Percentiles rank a stretch among this genome's conserved stretches.
Evolutionary conservation across 2,888 invertebrate genomes (phyloP).

Genomic region (Megalurothrips usitatus): DNA sequence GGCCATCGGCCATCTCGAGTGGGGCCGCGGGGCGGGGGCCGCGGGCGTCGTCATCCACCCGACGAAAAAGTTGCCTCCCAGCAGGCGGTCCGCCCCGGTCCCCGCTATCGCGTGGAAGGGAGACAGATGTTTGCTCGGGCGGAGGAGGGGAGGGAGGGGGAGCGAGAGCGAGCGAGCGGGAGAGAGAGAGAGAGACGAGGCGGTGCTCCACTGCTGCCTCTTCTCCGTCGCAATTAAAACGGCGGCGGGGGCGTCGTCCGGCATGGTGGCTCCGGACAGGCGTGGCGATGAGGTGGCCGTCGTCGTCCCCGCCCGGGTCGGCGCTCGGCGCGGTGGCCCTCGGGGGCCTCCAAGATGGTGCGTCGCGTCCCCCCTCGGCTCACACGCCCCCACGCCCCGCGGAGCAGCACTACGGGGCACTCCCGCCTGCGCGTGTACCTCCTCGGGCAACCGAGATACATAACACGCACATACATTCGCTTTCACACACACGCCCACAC

Average conservation of each 20-base stretch:
- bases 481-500: background rate
- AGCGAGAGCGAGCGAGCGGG: background rate
- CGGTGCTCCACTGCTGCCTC: too few relatives aligned
- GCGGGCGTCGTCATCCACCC: background rate
- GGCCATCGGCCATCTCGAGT: too few relatives aligned
- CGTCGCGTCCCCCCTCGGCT: too few relatives aligned
- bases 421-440: background rate
- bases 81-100: too few relatives aligned
- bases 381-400: background rate
- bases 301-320: too few relatives aligned
- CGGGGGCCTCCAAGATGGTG: too few relatives aligned
- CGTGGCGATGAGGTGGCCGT: too few relatives aligned
- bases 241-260: too few relatives aligned
- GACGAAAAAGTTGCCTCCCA: background rate
- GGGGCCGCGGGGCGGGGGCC: background rate
- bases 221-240: too few relatives aligned
- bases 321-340: background rate
- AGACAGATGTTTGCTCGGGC: too few relatives aligned
- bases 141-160: background rate
- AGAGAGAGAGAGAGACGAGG: background rate
- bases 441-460: background rate
- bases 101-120: background rate
- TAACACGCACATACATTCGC: background rate
- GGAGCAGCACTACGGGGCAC: background rate
- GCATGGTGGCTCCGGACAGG: too few relatives aligned